phyloP scores from a whole-genome alignment of 2,797 vertebrate genomes.

The Chloroceryle amazona region DNA sequence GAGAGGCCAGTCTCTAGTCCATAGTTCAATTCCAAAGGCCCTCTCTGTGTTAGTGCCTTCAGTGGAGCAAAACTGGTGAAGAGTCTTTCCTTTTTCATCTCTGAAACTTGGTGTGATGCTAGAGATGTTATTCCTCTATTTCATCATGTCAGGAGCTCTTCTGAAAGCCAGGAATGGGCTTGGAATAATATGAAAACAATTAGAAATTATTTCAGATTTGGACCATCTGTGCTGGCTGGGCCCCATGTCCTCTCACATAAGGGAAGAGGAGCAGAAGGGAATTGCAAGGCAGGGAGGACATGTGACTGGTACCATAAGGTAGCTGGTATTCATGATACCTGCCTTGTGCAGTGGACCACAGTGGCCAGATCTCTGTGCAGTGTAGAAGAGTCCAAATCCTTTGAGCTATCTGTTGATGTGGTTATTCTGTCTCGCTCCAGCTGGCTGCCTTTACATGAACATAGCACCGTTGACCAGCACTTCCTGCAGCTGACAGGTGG shows the following conservation, averaged over 20 bases:
- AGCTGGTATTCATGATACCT: background rate
- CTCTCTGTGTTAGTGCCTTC: background rate
- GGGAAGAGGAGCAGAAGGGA: background rate
- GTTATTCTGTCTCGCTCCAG: background rate
- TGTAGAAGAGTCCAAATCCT: background rate
- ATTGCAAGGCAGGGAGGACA: background rate
- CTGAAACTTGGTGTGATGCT: background rate
- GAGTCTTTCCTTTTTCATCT: background rate
- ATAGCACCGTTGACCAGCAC: background rate
- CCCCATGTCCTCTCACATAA: accelerated
- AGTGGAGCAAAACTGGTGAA: background rate
- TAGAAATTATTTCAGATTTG: background rate
- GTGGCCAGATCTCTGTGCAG: background rate
- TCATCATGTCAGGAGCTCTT: background rate
- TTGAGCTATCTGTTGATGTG: background rate
- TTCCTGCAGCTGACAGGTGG: background rate
- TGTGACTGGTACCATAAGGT: background rate
- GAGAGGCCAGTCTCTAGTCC: background rate
- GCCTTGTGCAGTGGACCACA: background rate
- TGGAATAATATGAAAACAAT: background rate
- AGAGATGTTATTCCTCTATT: background rate
- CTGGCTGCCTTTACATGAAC: background rate
- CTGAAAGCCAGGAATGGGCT: background rate
- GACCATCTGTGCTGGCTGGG: background rate
- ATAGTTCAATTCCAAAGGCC: background rate